phyloP scores from a whole-genome alignment of 1,140 invertebrate genomes.

The Lordiphosa collinella region DNA sequence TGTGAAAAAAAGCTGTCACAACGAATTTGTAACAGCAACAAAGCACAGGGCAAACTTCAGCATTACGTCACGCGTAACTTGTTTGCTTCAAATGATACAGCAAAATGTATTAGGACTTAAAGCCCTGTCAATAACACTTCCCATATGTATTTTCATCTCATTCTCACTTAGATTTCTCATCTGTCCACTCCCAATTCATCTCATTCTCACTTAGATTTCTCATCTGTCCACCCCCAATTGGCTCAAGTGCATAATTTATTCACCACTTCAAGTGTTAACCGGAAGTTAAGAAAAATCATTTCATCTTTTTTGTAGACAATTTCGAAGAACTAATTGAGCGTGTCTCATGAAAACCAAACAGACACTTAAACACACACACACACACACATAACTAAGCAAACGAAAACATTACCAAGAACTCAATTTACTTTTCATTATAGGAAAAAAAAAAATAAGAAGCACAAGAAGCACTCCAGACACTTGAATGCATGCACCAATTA shows the following conservation, averaged over 20 bases:
- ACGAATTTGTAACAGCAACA: too few relatives aligned
- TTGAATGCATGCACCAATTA: slow-evolving; percentile 74
- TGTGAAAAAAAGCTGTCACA: too few relatives aligned
- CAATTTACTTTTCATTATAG: slow-evolving; percentile 62
- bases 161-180: neutral
- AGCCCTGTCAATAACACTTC: too few relatives aligned
- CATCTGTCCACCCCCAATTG: slow-evolving; percentile 29
- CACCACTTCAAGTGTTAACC: slow-evolving; percentile 34
- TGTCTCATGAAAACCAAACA: slow-evolving; percentile 41
- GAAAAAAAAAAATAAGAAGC: slow-evolving; percentile 7
- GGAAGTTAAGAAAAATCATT: slow-evolving; percentile 47
- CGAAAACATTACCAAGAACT: slow-evolving; percentile 54
- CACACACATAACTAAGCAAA: slow-evolving; percentile 11
- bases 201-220: neutral
- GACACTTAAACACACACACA: slow-evolving; percentile 23
- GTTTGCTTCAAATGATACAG: too few relatives aligned
- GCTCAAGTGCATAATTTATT: slow-evolving; percentile 50
- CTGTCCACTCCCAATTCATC: slow-evolving; percentile 24
- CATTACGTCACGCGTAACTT: too few relatives aligned
- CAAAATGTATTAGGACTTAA: too few relatives aligned
- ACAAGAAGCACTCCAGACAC: slow-evolving; percentile 46
- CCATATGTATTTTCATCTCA: neutral
- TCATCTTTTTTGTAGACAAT: slow-evolving; percentile 27
- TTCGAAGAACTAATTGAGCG: slow-evolving; percentile 66
- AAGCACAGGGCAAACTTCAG: too few relatives aligned